A percentile compares a stretch with the other conserved stretches of the same genome.
Evolutionary conservation across 2,113 vertebrate genomes (phyloP).

Genomic region (Neogobius melanostomus): DNA sequence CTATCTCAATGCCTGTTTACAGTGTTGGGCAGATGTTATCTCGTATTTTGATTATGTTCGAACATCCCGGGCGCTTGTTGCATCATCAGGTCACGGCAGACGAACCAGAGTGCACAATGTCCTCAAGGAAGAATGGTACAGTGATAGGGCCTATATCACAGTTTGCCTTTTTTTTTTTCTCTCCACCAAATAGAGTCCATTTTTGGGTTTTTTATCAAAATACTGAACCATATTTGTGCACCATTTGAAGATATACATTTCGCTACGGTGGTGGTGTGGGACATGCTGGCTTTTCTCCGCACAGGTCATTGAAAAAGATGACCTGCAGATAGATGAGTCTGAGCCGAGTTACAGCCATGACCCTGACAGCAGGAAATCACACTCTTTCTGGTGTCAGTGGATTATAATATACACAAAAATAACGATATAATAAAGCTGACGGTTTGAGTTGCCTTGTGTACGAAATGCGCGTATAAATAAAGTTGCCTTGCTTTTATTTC

Average conservation of each 20-base stretch:
- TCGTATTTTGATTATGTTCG: constrained; percentile 49
- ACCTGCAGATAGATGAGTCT: not conserved
- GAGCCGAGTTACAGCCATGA: not conserved
- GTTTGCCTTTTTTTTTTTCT: not conserved
- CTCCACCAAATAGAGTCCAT: not conserved
- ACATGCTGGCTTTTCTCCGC: not conserved
- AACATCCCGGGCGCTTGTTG: constrained; percentile 40
- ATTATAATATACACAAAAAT: too few relatives aligned
- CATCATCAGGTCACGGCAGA: constrained; percentile 33
- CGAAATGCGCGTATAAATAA: too few relatives aligned
- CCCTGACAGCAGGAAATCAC: not conserved
- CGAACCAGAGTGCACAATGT: constrained; percentile 23
- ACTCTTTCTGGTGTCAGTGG: too few relatives aligned
- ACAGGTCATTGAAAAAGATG: not conserved
- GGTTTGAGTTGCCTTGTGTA: too few relatives aligned
- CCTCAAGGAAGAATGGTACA: constrained; percentile 16
- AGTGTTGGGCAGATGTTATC: constrained; percentile 54
- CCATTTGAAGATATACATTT: not conserved
- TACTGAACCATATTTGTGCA: not conserved
- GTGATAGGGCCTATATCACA: constrained; percentile 15
- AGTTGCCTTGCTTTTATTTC: too few relatives aligned
- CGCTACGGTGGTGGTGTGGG: not conserved
- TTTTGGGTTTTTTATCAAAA: not conserved
- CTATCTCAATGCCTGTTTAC: constrained; percentile 51
- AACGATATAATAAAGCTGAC: too few relatives aligned